These are phyloP conservation scores for Acromyrmex echinatior DNA, from an alignment of 1,140 invertebrate genomes.

Conservation along the genomic window DNA sequence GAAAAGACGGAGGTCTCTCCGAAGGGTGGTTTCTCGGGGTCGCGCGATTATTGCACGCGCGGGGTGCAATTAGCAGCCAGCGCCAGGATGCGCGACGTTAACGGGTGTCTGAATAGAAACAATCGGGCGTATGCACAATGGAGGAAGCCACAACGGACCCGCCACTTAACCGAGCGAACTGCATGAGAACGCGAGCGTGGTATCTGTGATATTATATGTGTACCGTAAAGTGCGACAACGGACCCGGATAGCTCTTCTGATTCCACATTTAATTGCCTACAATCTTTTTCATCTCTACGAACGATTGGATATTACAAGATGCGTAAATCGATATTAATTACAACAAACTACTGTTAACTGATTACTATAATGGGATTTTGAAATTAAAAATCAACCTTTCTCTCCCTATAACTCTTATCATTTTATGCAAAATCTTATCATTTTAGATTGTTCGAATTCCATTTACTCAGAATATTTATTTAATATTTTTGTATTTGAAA, in stretches of 20 bases:
- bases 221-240: conserved; percentile 57
- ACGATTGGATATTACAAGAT: background rate
- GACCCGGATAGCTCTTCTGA: background rate
- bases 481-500: background rate
- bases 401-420: background rate
- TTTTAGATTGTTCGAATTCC: background rate
- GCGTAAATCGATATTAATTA: conserved; percentile 15
- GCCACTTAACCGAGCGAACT: conserved; percentile 71
- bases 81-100: conserved; percentile 72
- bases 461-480: background rate
- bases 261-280: background rate
- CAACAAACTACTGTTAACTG: background rate
- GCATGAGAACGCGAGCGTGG: conserved; percentile 50
- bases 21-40: conserved; percentile 29
- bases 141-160: conserved; percentile 73
- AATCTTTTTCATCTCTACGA: background rate
- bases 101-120: conserved; percentile 75
- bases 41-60: conserved; percentile 33
- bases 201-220: conserved; percentile 68
- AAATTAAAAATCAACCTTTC: background rate
- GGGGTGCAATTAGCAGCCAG: conserved; percentile 69
- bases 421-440: background rate
- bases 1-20: background rate
- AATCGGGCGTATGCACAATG: conserved; percentile 71
- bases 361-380: background rate